Percentiles rank a stretch among this genome's conserved stretches.
Conservation (phyloP, 1,140 invertebrate species). For the Drosophila oshimai region DNA sequence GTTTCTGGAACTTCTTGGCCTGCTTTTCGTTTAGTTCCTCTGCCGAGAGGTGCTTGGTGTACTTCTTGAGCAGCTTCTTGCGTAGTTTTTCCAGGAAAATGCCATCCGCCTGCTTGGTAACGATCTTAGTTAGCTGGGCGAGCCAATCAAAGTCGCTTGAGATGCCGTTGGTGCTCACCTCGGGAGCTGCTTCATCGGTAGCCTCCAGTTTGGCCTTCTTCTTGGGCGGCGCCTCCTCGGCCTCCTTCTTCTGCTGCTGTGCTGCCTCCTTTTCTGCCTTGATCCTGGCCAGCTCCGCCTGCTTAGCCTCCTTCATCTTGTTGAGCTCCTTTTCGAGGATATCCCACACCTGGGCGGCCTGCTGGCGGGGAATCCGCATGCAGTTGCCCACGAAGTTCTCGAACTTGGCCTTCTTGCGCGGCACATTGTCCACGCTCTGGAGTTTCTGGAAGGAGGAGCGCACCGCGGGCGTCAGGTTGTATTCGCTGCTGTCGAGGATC, state of each 20-base stretch:
- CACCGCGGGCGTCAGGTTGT: conserved; percentile 84
- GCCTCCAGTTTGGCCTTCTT: conserved; percentile 54
- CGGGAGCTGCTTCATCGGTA: conserved; percentile 59
- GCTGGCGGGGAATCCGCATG: conserved; percentile 83
- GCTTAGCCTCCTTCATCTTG: conserved; percentile 83
- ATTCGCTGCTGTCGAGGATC: conserved; percentile 86
- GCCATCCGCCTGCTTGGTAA: conserved; percentile 59
- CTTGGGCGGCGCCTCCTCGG: conserved; percentile 50
- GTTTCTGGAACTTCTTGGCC: conserved; percentile 70
- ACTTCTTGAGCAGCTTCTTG: conserved; percentile 85
- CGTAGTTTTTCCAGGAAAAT: conserved; percentile 82
- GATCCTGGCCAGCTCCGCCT: conserved; percentile 47
- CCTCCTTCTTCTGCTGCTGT: conserved; percentile 1
- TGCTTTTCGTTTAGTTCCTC: conserved; percentile 67
- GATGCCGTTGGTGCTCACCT: not conserved
- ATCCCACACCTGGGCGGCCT: conserved; percentile 87
- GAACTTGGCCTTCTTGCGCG: conserved; percentile 95
- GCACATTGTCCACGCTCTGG: conserved; percentile 92
- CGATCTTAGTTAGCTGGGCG: conserved; percentile 41
- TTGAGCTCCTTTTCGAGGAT: conserved; percentile 88
- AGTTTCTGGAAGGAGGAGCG: conserved; percentile 88
- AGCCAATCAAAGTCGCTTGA: conserved; percentile 63
- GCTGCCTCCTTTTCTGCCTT: conserved; percentile 43
- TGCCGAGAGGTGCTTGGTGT: conserved; percentile 80
- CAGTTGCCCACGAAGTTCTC: conserved; percentile 89